Evolutionary conservation across 2,113 vertebrate genomes (phyloP).

Genomic region (Geothlypis trichas): DNA sequence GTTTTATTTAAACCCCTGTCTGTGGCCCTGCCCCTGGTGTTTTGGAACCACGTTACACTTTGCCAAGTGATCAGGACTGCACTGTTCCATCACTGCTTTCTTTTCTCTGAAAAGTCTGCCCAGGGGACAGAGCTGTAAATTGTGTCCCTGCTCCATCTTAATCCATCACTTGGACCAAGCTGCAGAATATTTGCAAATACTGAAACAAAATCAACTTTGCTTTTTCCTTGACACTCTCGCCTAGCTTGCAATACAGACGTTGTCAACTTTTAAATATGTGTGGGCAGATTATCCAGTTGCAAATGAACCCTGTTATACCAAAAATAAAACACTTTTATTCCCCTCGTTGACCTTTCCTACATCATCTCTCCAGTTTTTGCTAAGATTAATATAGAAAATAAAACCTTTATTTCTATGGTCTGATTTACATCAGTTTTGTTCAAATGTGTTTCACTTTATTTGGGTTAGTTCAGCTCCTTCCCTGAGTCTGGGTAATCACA

Average conservation of each 20-base stretch:
- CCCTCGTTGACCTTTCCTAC: neutral
- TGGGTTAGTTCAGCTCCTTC: neutral
- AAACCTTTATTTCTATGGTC: neutral
- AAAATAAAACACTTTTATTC: constrained; percentile 19
- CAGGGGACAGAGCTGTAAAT: constrained; percentile 40
- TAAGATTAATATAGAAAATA: neutral
- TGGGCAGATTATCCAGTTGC: neutral
- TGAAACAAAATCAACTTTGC: constrained; percentile 17
- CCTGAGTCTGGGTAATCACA: neutral
- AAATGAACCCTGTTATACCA: neutral
- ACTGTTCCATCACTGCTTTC: neutral
- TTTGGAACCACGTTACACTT: neutral
- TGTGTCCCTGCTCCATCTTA: neutral
- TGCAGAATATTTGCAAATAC: neutral
- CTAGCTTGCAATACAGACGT: neutral
- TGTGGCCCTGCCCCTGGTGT: neutral
- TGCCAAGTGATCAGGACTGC: neutral
- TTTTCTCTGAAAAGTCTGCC: neutral
- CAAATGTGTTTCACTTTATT: neutral
- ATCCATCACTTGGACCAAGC: constrained; percentile 35
- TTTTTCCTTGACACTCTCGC: neutral
- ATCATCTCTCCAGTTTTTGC: neutral
- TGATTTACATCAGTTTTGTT: neutral
- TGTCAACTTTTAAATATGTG: neutral
- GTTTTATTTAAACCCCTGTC: constrained; percentile 1